These are phyloP conservation scores for Heteromurus nitidus DNA, from an alignment of 2,888 invertebrate genomes.

Conservation along the genomic window DNA sequence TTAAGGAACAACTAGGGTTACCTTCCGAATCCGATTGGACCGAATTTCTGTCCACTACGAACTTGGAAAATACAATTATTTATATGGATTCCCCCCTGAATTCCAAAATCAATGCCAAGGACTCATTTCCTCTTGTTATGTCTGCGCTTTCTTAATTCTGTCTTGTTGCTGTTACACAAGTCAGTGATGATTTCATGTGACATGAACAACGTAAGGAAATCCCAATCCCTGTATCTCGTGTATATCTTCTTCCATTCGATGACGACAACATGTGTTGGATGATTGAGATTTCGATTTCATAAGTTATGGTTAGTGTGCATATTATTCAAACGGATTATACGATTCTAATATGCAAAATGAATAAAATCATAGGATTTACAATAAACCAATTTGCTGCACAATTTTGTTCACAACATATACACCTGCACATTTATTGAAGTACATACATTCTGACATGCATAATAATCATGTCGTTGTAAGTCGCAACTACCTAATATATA, in stretches of 20 bases:
- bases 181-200: neutral
- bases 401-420: too few relatives aligned
- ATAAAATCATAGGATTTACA: too few relatives aligned
- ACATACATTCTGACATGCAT: neutral
- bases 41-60: slow-evolving; percentile 71
- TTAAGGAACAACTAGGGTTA: slow-evolving; percentile 73
- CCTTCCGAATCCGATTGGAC: slow-evolving; percentile 71
- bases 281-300: too few relatives aligned
- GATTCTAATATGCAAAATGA: slow-evolving; percentile 1
- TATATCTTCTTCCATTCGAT: neutral
- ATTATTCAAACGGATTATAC: neutral
- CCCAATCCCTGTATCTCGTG: neutral
- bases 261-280: neutral
- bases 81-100: slow-evolving; percentile 72
- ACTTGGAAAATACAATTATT: slow-evolving; percentile 73
- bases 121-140: slow-evolving; percentile 69
- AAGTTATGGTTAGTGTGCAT: slow-evolving; percentile 1
- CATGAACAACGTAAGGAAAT: neutral
- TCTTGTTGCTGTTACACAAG: too few relatives aligned
- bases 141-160: slow-evolving; percentile 65
- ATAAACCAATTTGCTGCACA: too few relatives aligned
- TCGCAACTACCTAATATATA: neutral
- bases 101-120: slow-evolving; percentile 73
- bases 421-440: neutral
- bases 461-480: neutral